Percentiles rank a stretch among this genome's conserved stretches.
Evolutionary conservation across 1,140 invertebrate species (phyloP).

Genomic region (Myzus persicae): DNA sequence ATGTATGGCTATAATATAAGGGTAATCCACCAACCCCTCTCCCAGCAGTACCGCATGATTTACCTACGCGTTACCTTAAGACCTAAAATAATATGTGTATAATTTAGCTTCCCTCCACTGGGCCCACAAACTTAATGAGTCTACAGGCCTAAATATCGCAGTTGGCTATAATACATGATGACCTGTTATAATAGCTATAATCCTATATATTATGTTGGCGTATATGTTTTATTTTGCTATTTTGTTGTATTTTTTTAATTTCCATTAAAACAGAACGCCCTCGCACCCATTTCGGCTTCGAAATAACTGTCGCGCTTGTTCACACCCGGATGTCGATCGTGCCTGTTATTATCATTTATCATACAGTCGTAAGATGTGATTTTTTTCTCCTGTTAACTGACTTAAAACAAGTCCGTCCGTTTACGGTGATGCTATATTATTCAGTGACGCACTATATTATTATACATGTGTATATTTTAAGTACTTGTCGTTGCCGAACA

Average conservation of each 20-base stretch:
- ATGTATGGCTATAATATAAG: background rate
- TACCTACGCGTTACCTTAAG: background rate
- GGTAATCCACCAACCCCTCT: background rate
- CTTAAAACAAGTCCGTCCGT: background rate
- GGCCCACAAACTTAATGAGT: background rate
- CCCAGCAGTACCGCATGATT: background rate
- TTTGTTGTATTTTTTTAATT: background rate
- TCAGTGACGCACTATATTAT: background rate
- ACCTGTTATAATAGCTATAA: background rate
- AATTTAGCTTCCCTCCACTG: background rate
- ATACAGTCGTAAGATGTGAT: background rate
- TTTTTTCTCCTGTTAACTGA: background rate
- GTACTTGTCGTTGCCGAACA: background rate
- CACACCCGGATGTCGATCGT: background rate
- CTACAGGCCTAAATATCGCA: background rate
- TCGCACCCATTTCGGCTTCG: background rate
- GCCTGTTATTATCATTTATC: background rate
- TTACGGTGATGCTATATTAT: background rate
- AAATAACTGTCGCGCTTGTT: background rate
- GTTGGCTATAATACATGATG: background rate
- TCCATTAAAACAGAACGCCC: background rate
- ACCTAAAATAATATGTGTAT: background rate
- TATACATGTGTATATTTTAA: background rate
- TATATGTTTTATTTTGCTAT: background rate
- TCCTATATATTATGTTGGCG: too few species aligned